Evolutionary conservation across 64 coral and sea anemone genomes (phyloP).

Genomic region (Hydrozoanthus tunicans): DNA sequence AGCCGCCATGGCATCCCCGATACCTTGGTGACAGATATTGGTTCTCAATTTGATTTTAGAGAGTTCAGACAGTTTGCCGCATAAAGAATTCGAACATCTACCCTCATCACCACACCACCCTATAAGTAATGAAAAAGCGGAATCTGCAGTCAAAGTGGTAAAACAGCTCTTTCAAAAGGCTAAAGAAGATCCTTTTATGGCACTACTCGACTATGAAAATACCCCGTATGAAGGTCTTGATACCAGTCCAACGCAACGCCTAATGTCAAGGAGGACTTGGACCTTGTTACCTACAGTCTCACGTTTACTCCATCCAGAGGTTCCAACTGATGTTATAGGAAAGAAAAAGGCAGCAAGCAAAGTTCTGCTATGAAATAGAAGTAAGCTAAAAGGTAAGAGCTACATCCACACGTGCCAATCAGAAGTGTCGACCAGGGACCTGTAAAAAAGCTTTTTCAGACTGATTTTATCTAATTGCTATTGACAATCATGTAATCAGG

Average conservation of each 20-base stretch:
- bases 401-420: conserved; percentile 30
- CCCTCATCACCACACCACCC: neutral
- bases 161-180: conserved; percentile 59
- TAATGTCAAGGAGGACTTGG: conserved; percentile 48
- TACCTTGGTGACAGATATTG: conserved; percentile 13
- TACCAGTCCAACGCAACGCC: conserved; percentile 14
- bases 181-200: neutral
- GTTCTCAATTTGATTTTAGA: neutral
- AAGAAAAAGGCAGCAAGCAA: neutral
- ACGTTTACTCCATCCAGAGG: conserved; percentile 38
- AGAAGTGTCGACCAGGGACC: conserved; percentile 53
- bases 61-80: conserved; percentile 18
- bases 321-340: neutral
- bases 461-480: conserved; percentile 48
- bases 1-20: neutral
- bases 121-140: neutral
- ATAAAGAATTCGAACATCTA: neutral
- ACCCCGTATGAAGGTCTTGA: neutral
- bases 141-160: conserved; percentile 46
- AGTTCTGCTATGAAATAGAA: neutral
- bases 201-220: neutral
- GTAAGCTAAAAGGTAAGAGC: conserved; percentile 36
- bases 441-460: conserved; percentile 44
- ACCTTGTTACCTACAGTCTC: conserved; percentile 54
- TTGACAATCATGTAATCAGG: conserved; percentile 32